phyloP scores from a whole-genome alignment of 1,140 invertebrate species.

The Radopholus similis region DNA sequence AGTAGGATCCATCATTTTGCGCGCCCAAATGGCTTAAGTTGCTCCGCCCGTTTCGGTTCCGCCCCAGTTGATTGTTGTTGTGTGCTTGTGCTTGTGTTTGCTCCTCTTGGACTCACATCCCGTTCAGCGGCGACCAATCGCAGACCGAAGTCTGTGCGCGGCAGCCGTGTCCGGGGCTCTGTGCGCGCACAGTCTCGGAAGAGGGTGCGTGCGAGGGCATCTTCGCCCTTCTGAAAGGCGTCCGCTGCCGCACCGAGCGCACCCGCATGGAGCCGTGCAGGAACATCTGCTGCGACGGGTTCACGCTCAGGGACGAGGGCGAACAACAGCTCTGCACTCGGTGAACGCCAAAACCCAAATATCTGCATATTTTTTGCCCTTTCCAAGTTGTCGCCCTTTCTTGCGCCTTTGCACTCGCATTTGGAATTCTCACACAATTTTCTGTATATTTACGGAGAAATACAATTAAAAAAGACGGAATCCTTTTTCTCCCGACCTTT shows the following conservation, averaged over 20 bases:
- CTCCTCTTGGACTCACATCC: neutral
- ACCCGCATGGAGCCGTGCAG: conserved; percentile 44
- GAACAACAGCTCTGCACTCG: no score
- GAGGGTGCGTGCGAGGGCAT: conserved; percentile 44
- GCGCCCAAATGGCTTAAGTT: neutral
- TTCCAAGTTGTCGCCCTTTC: no score
- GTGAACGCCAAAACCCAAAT: no score
- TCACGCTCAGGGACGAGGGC: neutral
- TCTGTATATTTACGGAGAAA: no score
- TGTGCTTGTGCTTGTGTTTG: neutral
- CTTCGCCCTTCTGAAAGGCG: conserved; percentile 40
- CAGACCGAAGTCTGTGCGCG: conserved; percentile 55
- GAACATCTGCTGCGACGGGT: conserved; percentile 50
- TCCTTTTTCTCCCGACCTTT: no score
- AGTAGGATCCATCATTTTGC: conserved; percentile 25
- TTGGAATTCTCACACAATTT: no score
- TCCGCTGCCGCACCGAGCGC: conserved; percentile 47
- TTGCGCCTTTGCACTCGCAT: no score
- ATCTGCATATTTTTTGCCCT: no score
- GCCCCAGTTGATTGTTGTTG: neutral
- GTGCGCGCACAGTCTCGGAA: conserved; percentile 42
- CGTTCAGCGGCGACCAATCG: conserved; percentile 46
- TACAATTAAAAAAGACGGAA: no score
- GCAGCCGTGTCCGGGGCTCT: conserved; percentile 52
- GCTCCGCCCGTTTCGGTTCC: neutral